phyloP scores from a whole-genome alignment of 2,888 invertebrate species.

The Plebejus melissa region DNA sequence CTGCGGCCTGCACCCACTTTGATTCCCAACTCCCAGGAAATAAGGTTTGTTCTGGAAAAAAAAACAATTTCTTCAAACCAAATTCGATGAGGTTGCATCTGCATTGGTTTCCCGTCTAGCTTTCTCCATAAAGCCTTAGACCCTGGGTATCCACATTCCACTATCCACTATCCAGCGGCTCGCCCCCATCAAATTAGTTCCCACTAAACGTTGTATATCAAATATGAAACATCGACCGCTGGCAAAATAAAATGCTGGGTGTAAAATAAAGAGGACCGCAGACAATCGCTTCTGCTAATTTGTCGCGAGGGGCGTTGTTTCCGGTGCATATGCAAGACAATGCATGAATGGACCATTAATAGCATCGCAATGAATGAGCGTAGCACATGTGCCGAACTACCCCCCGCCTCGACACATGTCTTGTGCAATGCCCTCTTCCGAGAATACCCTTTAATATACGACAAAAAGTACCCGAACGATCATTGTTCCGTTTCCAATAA shows the following conservation, averaged over 20 bases:
- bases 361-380: constrained; percentile 69
- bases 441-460: constrained; percentile 56
- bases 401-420: constrained; percentile 60
- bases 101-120: too few relatives aligned
- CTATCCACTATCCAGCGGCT: too few relatives aligned
- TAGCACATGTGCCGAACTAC: constrained; percentile 65
- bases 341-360: constrained; percentile 74
- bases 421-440: constrained; percentile 67
- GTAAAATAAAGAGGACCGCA: constrained; percentile 37
- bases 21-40: too few relatives aligned
- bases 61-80: too few relatives aligned
- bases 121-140: not conserved
- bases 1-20: too few relatives aligned
- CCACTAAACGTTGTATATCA: not conserved
- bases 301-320: constrained; percentile 54
- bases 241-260: not conserved
- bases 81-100: too few relatives aligned
- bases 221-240: constrained; percentile 31
- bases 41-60: too few relatives aligned
- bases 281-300: constrained; percentile 62
- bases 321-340: constrained; percentile 77
- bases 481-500: constrained; percentile 26
- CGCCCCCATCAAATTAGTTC: constrained; percentile 27
- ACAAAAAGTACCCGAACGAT: constrained; percentile 33
- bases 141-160: not conserved